phyloP scores from a whole-genome alignment of 2,888 invertebrate species.

The Buathra laborator region DNA sequence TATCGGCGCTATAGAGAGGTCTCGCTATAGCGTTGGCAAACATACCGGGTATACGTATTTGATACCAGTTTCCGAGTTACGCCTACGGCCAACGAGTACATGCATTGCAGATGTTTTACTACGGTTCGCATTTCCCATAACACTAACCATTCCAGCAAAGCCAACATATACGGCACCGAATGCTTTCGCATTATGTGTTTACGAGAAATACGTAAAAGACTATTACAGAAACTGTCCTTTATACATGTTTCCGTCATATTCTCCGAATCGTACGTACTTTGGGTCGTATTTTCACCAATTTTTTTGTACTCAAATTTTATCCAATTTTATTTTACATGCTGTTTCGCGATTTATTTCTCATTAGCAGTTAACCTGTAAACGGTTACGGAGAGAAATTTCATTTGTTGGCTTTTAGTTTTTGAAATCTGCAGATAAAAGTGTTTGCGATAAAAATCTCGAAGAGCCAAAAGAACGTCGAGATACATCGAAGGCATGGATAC shows the following conservation, averaged over 20 bases:
- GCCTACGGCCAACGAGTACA: conserved; percentile 25
- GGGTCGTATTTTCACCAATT: conserved; percentile 3
- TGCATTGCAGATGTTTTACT: conserved; percentile 28
- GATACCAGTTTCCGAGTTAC: conserved; percentile 31
- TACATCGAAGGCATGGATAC: too few species aligned
- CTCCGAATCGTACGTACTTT: conserved; percentile 16
- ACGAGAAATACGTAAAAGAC: conserved; percentile 10
- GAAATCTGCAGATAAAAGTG: too few species aligned
- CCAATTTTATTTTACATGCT: background rate
- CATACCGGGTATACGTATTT: conserved; percentile 16
- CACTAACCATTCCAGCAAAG: background rate
- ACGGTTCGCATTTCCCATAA: conserved; percentile 18
- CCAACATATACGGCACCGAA: background rate
- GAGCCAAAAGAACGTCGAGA: too few species aligned
- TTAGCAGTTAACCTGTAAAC: background rate
- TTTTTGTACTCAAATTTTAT: background rate
- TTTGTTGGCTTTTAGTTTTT: too few species aligned
- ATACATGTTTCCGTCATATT: background rate
- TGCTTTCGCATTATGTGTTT: conserved; percentile 4
- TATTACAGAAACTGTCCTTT: conserved; percentile 5
- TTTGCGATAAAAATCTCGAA: too few species aligned
- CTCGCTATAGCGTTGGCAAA: conserved; percentile 21
- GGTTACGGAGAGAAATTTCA: background rate
- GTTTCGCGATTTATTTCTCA: background rate
- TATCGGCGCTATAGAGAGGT: background rate